Base-by-base conservation (phyloP, 2,888 invertebrate species). In the Nemapogon koenigi region DNA sequence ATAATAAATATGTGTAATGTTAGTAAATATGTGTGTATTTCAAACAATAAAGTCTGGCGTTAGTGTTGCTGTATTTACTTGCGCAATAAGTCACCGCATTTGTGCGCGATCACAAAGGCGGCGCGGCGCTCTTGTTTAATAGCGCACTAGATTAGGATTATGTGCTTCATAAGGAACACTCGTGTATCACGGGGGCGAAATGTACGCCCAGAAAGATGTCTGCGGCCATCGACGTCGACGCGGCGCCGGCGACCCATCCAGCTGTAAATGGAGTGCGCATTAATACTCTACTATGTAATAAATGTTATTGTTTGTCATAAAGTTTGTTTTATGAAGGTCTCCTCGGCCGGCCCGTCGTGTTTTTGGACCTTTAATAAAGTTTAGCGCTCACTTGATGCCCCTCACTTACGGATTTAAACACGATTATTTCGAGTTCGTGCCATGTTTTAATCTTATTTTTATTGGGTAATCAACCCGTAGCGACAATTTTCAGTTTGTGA, bases 221-320 rank as follows among this genome's bases (percentile, higher is more conserved):
- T 57, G 58, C 53, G 58, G 53, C 54, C 43, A 50, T 45, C 46
- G 46, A 41, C 57, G 55, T 62, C 30, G 48, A 49, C 51, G 67
- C 55, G 70, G 64, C 59, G 38, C 27, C 40, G 31, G 53, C 57
- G 26, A 16, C 30, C 11, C 36, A 15, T 19, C 54, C 57, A 57
- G 56, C 65, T 65, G 62, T 66, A 70, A 73, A 71, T 67, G 62
- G 60, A 66, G 55, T 62, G 53, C 59, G 59, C 66, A 69, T 71
- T 72, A 72, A 75, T 73, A 68, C 63, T 59, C 62, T 58, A 70
- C 69, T 69, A 68, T 64, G 68, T 64, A 66, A 72, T 75, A 71
- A 72, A 73, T 73, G 72, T 72, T 75, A 73, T 75, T 73, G 72
- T 73, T 70, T 67, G 69, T 63, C 69, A 69, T 73, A 73, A 73